A percentile compares a stretch with the other conserved stretches of the same genome.
Conservation (phyloP, 2,888 invertebrate species). For the Pristionchus arcanus region DNA sequence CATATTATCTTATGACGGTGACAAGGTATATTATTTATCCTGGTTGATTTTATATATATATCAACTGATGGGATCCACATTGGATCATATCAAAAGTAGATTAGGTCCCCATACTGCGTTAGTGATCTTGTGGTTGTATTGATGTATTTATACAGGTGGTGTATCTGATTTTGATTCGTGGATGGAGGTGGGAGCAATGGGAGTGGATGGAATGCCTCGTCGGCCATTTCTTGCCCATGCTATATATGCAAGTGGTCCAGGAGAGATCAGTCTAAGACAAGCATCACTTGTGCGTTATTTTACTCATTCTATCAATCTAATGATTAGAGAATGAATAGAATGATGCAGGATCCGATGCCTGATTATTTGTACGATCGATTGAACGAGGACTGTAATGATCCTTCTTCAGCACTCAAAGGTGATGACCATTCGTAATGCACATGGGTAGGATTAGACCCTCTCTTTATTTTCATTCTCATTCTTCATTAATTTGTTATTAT, state of each 20-base stretch:
- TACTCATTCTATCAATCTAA: neutral
- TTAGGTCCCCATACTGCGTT: neutral
- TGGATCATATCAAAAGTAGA: too few relatives aligned
- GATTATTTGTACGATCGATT: constrained; percentile 71
- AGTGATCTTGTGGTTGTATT: neutral
- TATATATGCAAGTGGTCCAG: constrained; percentile 71
- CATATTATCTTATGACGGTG: too few relatives aligned
- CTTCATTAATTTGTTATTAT: neutral
- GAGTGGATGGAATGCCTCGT: constrained; percentile 61
- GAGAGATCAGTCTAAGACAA: constrained; percentile 68
- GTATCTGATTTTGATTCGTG: constrained; percentile 49
- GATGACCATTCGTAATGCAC: too few relatives aligned
- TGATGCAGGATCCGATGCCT: constrained; percentile 69
- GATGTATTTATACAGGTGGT: constrained; percentile 11
- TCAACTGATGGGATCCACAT: too few relatives aligned
- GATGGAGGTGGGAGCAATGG: constrained; percentile 13
- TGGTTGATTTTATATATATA: too few relatives aligned
- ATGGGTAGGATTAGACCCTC: too few relatives aligned
- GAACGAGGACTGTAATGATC: constrained; percentile 65
- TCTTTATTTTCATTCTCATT: neutral
- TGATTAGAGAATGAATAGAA: neutral
- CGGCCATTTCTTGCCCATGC: constrained; percentile 66
- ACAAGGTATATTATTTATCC: too few relatives aligned
- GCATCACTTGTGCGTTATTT: constrained; percentile 61
- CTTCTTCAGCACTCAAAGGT: constrained; percentile 58